Evolutionary conservation across 2,113 vertebrate genomes (phyloP), one percentile per base, ranked within the genome.

Genomic region (Nyctibius bracteatus): DNA sequence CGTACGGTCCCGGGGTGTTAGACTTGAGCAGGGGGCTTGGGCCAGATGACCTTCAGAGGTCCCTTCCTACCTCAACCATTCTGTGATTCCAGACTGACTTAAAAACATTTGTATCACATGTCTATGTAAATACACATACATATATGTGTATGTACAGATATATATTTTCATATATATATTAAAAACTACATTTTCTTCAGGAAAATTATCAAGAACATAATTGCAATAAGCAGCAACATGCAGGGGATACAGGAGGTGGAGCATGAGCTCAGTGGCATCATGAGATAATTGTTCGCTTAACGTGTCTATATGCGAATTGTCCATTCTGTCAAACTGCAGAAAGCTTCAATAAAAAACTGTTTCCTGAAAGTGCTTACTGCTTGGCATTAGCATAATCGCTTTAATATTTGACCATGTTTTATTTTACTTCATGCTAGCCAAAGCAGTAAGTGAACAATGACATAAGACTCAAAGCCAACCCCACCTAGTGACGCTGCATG

Each of bases 381-480:
- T 74, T 58, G 30, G n/a, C 20, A 13, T 27, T 47, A 10, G 15
- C 55, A 46, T 58, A 5, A 12, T 65, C 6, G 2, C 19, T 46
- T 41, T 15, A 12, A 0, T 66, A 16, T 92, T 95, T 98, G 95
- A 98, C 61, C n/a, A 4, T 94, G 67, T 93, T 94, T 82, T 98
- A 20, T 97, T 97, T 97, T 92, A 81, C 92, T 97, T 94, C 95
- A 79, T 75, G 49, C 81, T 80, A 99, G 99, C 99, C 98, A 99
- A 99, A 99, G 99, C 99, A 61, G 98, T 98, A 87, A 98, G 97
- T 71, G 99, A 99, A 93, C 98, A 98, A 49, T 99, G 98, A 99
- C 4, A 1, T 65, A 12, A 52, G 92, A 30, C 62, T 85, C 3
- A 27, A 71, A 58, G 89, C 90, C 77, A 83, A 75, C 75, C 83